A percentile compares a stretch with the other conserved stretches of the same genome.
phyloP scores from a whole-genome alignment of 2,888 invertebrate genomes.

The Cynaeus angustus region DNA sequence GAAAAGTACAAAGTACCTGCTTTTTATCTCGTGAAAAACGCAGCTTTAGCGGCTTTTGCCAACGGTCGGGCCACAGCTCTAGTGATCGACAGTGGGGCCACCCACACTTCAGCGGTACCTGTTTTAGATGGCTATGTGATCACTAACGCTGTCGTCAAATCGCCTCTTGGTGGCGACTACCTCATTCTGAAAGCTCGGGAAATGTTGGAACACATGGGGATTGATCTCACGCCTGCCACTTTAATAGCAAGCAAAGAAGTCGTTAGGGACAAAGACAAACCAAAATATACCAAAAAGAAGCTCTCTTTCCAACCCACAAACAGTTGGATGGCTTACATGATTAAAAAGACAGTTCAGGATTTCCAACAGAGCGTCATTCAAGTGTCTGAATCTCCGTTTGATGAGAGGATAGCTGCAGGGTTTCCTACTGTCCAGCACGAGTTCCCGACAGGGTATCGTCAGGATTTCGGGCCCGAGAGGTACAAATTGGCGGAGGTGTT shows the following conservation, averaged over 20 bases:
- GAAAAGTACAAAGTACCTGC: slow-evolving; percentile 99
- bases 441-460: slow-evolving; percentile 98
- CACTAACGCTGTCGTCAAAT: slow-evolving; percentile 95
- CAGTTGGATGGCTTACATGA: slow-evolving; percentile 98
- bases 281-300: slow-evolving; percentile 86
- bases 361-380: slow-evolving; percentile 81
- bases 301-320: slow-evolving; percentile 87
- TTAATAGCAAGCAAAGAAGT: slow-evolving; percentile 87
- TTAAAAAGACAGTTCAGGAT: slow-evolving; percentile 87
- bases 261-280: slow-evolving; percentile 91
- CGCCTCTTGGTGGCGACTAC: slow-evolving; percentile 97
- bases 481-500: slow-evolving; percentile 95
- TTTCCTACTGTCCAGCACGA: slow-evolving; percentile 97
- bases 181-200: slow-evolving; percentile 83
- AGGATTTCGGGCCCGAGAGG: slow-evolving; percentile 95
- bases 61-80: slow-evolving; percentile 92
- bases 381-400: slow-evolving; percentile 89
- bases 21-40: slow-evolving; percentile 98
- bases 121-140: slow-evolving; percentile 95
- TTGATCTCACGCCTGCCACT: slow-evolving; percentile 76
- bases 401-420: slow-evolving; percentile 88
- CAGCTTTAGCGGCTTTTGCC: slow-evolving; percentile 97
- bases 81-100: slow-evolving; percentile 97
- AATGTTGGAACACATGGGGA: slow-evolving; percentile 73
- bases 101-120: slow-evolving; percentile 98